Evolutionary conservation across 2,888 invertebrate species (phyloP).

Genomic region (Orchesella flavescens): DNA sequence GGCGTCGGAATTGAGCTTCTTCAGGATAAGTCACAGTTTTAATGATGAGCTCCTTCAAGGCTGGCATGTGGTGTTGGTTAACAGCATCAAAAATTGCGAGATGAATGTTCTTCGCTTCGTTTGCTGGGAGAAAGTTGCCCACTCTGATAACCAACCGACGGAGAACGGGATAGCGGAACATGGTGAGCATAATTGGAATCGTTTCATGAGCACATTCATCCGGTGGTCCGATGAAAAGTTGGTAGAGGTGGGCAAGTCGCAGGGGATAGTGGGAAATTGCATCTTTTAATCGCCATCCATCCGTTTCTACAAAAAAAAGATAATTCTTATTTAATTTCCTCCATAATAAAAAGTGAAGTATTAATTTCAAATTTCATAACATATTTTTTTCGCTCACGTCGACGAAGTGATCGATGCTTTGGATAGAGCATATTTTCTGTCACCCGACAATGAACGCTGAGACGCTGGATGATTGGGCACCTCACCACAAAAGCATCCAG

Average conservation of each 20-base stretch:
- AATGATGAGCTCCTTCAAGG: constrained; percentile 18
- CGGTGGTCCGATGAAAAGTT: constrained; percentile 15
- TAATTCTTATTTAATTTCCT: not conserved
- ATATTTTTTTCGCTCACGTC: not conserved
- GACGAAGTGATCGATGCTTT: not conserved
- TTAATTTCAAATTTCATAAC: not conserved
- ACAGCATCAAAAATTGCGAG: constrained; percentile 16
- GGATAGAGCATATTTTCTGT: constrained; percentile 9
- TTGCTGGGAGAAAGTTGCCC: not conserved
- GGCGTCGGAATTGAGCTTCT: not conserved
- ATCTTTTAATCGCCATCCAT: constrained; percentile 23
- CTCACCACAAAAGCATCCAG: constrained; percentile 25
- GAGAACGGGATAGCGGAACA: constrained; percentile 9
- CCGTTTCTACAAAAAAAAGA: constrained; percentile 11
- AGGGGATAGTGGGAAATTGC: constrained; percentile 7
- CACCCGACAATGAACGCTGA: constrained; percentile 12
- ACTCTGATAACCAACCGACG: not conserved
- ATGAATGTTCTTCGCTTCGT: constrained; percentile 6
- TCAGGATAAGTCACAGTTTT: constrained; percentile 1
- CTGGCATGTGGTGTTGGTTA: not conserved
- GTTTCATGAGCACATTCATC: not conserved
- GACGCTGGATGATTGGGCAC: constrained; percentile 1
- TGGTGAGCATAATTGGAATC: not conserved
- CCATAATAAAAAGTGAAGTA: not conserved
- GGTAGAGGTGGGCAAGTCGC: not conserved